Conservation (phyloP, 2,113 vertebrate species). For the Melanotaenia duboulayi region DNA sequence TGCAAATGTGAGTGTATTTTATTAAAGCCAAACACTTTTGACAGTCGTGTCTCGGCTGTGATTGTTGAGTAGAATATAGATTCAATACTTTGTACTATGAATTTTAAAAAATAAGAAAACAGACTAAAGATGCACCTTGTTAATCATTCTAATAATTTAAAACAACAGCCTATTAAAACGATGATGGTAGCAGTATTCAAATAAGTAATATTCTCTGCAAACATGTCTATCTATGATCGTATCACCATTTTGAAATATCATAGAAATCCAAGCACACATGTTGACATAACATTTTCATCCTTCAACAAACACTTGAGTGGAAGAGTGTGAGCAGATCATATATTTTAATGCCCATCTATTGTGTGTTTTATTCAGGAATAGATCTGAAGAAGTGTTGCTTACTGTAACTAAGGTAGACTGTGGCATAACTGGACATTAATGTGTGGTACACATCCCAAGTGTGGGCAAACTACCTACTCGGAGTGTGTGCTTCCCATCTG, state of each 20-base stretch:
- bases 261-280: too few species aligned
- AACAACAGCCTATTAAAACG: too few species aligned
- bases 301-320: too few species aligned
- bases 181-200: too few species aligned
- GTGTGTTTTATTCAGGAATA: too few species aligned
- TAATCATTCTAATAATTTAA: not conserved
- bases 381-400: constrained; percentile 16
- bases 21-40: not conserved
- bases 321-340: too few species aligned
- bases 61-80: constrained; percentile 40
- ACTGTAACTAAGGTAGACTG: constrained; percentile 19
- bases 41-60: constrained; percentile 28
- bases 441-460: constrained; percentile 11
- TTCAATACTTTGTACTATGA: not conserved
- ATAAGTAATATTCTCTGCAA: too few species aligned
- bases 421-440: constrained; percentile 35
- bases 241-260: too few species aligned
- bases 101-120: not conserved
- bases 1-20: too few species aligned
- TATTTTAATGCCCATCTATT: too few species aligned
- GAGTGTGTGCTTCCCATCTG: constrained; percentile 25
- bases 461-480: constrained; percentile 26
- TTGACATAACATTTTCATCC: too few species aligned
- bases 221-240: too few species aligned
- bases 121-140: constrained; percentile 18